Evolutionary conservation across 2,888 invertebrate species (phyloP), one percentile per base, ranked within the genome.

Genomic region (Allygus modestus): DNA sequence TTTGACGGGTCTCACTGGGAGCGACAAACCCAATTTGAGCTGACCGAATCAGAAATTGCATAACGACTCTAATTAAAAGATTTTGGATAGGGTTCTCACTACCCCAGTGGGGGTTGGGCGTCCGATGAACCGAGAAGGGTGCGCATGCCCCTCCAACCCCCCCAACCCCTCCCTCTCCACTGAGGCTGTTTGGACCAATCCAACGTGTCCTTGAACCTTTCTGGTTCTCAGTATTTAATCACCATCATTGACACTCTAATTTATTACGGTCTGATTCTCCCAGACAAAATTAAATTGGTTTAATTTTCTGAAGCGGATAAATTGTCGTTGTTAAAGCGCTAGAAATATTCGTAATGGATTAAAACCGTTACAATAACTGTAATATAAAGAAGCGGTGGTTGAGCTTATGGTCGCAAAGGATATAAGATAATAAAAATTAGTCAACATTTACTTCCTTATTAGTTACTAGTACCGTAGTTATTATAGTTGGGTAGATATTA

Each of bases 41-140:
- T 41, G 41, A 73, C 73, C 37, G 23, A 23, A 73, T 73, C 73
- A 73, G 41, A 73, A 73, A 73, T 73, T 73, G 23, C 26, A 73
- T 23, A 37, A 41, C 23, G 26, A 15, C n/a, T 17, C 69, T 69
- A 31, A 43, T 73, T 73, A 43, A 20, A 73, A 73, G 73, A 73
- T 73, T 73, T 73, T 73, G 28, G 31, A 43, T 23, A 41, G 73
- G 26, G 43, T 33, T 69, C 73, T 37, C 41, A 9, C 73, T 41
- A 9, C 41, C 20, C 28, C 2, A 23, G 46, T 15, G 46, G 46
- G 46, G 58, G 58, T 9, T 2, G 58, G 58, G 23, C 1, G 58
- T 23, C n/a, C n/a, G 26, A 58, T 58, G 23, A 4, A 51, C 37
- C 4, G 37, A 7, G 37, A 15, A 17, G 65, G 65, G 2, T 41